phyloP scores from a whole-genome alignment of 2,113 vertebrate genomes.

The Eolophus roseicapilla region DNA sequence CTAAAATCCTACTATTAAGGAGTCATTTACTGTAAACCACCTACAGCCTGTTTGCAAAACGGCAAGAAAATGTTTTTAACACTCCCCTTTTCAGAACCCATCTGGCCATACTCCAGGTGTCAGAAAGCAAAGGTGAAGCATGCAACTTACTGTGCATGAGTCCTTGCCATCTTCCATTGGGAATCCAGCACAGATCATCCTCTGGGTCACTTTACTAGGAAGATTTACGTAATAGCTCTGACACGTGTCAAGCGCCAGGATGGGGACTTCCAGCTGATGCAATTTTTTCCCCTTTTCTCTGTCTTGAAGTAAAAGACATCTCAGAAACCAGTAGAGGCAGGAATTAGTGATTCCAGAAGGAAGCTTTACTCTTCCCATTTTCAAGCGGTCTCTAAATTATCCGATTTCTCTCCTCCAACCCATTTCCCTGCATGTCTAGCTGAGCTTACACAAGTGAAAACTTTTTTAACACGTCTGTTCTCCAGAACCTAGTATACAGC shows the following conservation, averaged over 20 bases:
- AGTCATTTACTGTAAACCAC: not conserved
- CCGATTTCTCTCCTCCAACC: not conserved
- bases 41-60: not conserved
- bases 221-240: slow-evolving; percentile 8
- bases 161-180: slow-evolving; percentile 26
- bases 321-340: not conserved
- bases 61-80: not conserved
- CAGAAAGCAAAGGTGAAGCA: not conserved
- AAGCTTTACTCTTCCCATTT: not conserved
- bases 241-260: slow-evolving; percentile 27
- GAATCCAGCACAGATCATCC: slow-evolving; percentile 63
- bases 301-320: slow-evolving; percentile 12
- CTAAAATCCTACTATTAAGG: not conserved
- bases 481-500: not conserved
- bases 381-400: not conserved
- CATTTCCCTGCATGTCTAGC: not conserved
- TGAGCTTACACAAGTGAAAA: not conserved
- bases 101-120: not conserved
- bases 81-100: not conserved
- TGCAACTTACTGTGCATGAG: slow-evolving; percentile 41
- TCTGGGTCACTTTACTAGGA: not conserved
- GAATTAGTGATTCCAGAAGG: not conserved
- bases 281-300: slow-evolving; percentile 45
- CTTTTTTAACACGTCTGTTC: fast-evolving
- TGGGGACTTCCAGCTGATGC: slow-evolving; percentile 52